Evolutionary conservation across 2,113 vertebrate species (phyloP), one percentile per base, ranked within the genome.

Genomic region (Hemicordylus capensis): DNA sequence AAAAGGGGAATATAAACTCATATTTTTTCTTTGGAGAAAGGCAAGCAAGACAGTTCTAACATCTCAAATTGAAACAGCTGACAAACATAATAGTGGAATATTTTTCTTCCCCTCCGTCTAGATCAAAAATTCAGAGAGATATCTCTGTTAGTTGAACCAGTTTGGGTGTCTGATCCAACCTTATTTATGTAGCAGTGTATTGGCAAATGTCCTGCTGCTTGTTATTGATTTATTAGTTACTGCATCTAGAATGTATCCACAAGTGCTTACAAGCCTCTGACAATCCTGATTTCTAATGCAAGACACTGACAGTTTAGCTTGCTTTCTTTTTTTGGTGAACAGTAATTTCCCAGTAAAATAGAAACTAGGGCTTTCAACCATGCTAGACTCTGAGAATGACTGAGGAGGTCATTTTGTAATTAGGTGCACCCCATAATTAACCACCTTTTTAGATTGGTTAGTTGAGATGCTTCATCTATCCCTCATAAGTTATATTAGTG

Each of bases 161-260:
- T 87, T 88, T 83, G 81, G 91, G 63, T 87, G 92, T 84, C 89
- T 93, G 86, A 93, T 92, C 76, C 48, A 90, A 86, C 75, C 70
- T 93, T 84, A 93, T 93, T 91, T 91, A 90, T 74, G 76, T 89
- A 90, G 77, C 82, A 90, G 73, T 91, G 88, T 88, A 89, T 94
- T 85, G 91, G 84, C 78, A 91, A 80, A 92, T 93, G 83, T 85
- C 78, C 61, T 83, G 64, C 80, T 90, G 83, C 87, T 91, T 91
- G 80, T 83, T 90, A 87, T 84, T 90, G 90, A 83, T 93, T 93
- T 85, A 86, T 92, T 92, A 89, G 89, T 72, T 81, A 54, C 67
- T 85, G 82, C 84, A 83, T 92, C 88, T 86, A 88, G 89, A 85
- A 85, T 84, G 72, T 74, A 83, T 87, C 81, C 84, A 86, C 84